Conservation (phyloP, 1,140 invertebrate genomes). For the Drosophila novamexicana region DNA sequence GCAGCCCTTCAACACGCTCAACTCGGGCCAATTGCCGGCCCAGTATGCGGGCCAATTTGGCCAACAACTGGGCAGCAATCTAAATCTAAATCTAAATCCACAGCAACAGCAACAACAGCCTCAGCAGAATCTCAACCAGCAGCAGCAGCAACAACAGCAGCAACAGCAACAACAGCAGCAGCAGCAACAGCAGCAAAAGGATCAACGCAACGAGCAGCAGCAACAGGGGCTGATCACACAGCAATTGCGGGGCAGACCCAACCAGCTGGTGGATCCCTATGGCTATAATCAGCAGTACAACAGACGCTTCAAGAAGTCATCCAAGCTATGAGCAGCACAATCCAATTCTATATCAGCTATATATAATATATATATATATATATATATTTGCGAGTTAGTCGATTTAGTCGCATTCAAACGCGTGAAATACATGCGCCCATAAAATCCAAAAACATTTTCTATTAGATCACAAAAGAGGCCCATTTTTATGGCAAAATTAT, state of each 20-base stretch:
- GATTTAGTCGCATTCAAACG: constrained; percentile 67
- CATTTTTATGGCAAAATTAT: too few species aligned
- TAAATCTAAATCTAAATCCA: constrained; percentile 21
- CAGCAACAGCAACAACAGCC: constrained; percentile 56
- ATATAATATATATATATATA: constrained; percentile 2
- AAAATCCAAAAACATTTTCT: constrained; percentile 43
- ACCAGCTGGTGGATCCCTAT: constrained; percentile 74
- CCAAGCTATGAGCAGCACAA: constrained; percentile 36
- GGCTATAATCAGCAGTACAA: constrained; percentile 75
- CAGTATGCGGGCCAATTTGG: constrained; percentile 73
- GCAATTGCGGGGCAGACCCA: constrained; percentile 71
- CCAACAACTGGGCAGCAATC: constrained; percentile 52
- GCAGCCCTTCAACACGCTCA: constrained; percentile 58
- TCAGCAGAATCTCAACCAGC: constrained; percentile 50
- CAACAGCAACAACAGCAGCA: constrained; percentile 62
- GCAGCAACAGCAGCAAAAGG: constrained; percentile 62
- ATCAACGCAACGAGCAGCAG: constrained; percentile 69
- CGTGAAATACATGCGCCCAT: constrained; percentile 79
- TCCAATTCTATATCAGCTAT: not conserved
- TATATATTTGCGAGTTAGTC: constrained; percentile 53
- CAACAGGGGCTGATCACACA: constrained; percentile 76
- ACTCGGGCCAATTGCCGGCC: constrained; percentile 57
- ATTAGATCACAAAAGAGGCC: not conserved
- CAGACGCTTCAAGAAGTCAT: constrained; percentile 79
- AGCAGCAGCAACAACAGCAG: constrained; percentile 54